Evolutionary conservation across 2,113 vertebrate species (phyloP), one percentile per base, ranked within the genome.

Genomic region (Cynocephalus volans): DNA sequence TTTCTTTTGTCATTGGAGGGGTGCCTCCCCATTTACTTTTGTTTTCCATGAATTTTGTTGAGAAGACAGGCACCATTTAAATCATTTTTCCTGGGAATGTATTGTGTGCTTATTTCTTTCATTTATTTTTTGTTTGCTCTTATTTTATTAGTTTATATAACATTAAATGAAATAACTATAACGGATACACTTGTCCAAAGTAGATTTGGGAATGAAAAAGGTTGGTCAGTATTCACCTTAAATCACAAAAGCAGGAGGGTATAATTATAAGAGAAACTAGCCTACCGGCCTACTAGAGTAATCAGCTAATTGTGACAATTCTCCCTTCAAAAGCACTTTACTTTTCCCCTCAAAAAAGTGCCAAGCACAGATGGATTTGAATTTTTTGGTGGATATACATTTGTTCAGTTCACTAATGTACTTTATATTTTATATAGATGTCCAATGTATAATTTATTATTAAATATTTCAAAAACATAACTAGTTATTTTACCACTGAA

Each of bases 381-480:
- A 41, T 41, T 41, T 41, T 41, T 73, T 70, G 36, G 31, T 62
- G 24, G 21, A 50, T 70, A 14, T 31, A 62, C 17, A 31, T 83
- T 73, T 64, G 33, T 83, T 64, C 24, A 62, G 14, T 92, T 92
- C 21, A 18, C 9, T 52, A 69, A 21, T 58, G 45, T 54, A 41
- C 50, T 69, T 58, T 33, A 45, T 69, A 81, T 81, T 82, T 90
- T 33, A 48, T 58, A 72, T 50, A 92, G 6, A 50, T n/a, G 45
- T 62, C 23, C 17, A 83, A 52, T 36, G 62, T n/a, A 50, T 62
- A 62, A 17, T 41, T 69, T 33, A 81, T 69, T 62, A 28, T 21
- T 80, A 73, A 75, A 87, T 92, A 92, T 73, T 73, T 92, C 31
- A 73, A 62, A 92, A 62, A 62, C 23, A 36, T 73, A 60, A 70